Percentiles rank a stretch among this genome's conserved stretches.
Conservation (phyloP, 2,113 vertebrate species). For the Nibea albiflora region DNA sequence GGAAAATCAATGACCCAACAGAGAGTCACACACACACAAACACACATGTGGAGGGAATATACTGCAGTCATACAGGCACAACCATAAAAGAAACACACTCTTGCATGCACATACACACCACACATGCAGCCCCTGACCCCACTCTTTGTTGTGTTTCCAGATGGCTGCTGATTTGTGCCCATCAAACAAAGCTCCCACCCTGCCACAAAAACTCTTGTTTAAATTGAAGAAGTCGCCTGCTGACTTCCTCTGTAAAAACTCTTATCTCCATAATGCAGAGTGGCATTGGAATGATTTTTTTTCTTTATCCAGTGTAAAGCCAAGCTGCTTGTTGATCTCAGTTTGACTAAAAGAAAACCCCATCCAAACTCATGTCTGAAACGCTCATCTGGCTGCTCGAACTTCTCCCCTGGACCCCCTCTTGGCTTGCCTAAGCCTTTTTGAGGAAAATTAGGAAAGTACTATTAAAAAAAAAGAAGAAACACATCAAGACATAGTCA, state of each 20-base stretch:
- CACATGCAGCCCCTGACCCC: neutral
- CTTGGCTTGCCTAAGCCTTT: slow-evolving; percentile 51
- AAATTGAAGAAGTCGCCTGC: slow-evolving; percentile 45
- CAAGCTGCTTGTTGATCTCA: slow-evolving; percentile 54
- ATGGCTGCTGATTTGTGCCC: slow-evolving; percentile 40
- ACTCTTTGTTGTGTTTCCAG: slow-evolving; percentile 47
- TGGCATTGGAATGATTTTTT: slow-evolving; percentile 25
- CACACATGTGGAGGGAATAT: neutral
- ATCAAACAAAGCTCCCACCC: slow-evolving; percentile 32
- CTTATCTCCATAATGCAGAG: slow-evolving; percentile 74
- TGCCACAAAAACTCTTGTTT: slow-evolving; percentile 29
- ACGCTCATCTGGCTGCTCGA: slow-evolving; percentile 53
- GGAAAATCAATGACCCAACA: slow-evolving; percentile 5
- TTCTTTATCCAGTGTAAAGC: slow-evolving; percentile 29
- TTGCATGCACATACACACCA: neutral
- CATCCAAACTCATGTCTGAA: slow-evolving; percentile 52
- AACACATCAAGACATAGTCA: slow-evolving; percentile 37
- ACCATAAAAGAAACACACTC: neutral
- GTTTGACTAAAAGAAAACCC: slow-evolving; percentile 22
- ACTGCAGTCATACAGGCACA: neutral
- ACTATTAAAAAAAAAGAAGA: slow-evolving; percentile 2
- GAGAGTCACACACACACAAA: neutral
- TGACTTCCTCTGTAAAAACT: slow-evolving; percentile 43
- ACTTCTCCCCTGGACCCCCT: slow-evolving; percentile 50
- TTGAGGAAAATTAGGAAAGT: slow-evolving; percentile 52